Percentiles rank a stretch among this genome's conserved stretches.
Conservation (phyloP, 2,113 vertebrate genomes). For the Lophotis ruficrista region DNA sequence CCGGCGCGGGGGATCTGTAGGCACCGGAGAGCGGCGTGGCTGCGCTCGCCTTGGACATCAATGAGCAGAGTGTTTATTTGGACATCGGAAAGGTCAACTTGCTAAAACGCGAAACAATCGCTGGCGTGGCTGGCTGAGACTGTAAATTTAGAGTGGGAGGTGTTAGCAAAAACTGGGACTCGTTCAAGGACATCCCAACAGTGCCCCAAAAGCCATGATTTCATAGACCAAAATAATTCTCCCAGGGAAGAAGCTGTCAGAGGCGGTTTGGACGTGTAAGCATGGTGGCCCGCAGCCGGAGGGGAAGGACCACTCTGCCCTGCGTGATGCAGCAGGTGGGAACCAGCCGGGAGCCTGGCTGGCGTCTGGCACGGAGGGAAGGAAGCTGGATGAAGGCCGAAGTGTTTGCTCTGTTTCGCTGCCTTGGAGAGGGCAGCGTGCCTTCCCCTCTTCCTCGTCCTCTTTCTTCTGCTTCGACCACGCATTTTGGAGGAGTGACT, state of each 20-base stretch:
- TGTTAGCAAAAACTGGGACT: constrained; percentile 46
- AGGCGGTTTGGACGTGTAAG: neutral
- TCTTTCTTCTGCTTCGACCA: neutral
- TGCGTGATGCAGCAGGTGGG: neutral
- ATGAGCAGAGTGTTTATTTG: constrained; percentile 25
- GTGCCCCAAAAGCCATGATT: constrained; percentile 45
- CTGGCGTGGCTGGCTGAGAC: neutral
- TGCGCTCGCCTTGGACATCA: neutral
- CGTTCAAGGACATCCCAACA: constrained; percentile 43
- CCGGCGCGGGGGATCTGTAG: accelerated
- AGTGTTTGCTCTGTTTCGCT: neutral
- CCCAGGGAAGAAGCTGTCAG: constrained; percentile 30
- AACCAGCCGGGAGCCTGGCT: neutral
- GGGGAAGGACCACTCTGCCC: neutral
- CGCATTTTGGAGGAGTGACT: neutral
- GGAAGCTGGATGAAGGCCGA: neutral
- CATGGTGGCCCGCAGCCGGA: neutral
- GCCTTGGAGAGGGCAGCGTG: neutral
- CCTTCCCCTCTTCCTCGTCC: neutral
- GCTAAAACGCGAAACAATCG: neutral
- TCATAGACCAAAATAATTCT: constrained; percentile 49
- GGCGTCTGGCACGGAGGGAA: neutral
- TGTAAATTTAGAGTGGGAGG: constrained; percentile 54
- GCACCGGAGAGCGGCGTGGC: neutral
- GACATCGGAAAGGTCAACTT: constrained; percentile 28